Conservation (phyloP, 2,888 invertebrate genomes). For the Megastigmus dorsalis region DNA sequence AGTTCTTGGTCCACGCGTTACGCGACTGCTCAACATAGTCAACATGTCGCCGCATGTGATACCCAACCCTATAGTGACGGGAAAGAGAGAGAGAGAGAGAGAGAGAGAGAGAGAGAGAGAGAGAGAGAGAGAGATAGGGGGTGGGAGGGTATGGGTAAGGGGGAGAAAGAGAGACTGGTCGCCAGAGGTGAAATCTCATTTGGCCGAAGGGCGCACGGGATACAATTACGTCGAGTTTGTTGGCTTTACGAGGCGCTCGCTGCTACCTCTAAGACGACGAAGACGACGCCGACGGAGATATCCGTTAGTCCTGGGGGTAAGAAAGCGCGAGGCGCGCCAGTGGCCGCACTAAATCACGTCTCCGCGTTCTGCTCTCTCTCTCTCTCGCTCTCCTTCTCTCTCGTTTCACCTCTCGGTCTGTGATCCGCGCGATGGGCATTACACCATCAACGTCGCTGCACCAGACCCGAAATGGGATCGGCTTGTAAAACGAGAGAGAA, state of each 20-base stretch:
- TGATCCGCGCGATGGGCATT: slow-evolving; percentile 49
- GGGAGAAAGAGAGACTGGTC: slow-evolving; percentile 24
- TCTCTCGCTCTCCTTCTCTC: no score
- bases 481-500: slow-evolving; percentile 48
- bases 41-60: no score
- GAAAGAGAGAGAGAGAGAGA: no score
- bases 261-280: no score
- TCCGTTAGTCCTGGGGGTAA: slow-evolving; percentile 18
- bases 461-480: slow-evolving; percentile 50
- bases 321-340: slow-evolving; percentile 50
- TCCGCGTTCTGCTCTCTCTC: slow-evolving; percentile 47
- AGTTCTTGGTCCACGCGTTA: no score
- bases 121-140: no score
- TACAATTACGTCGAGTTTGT: slow-evolving; percentile 67
- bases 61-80: no score
- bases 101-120: no score
- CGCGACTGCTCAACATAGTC: not conserved
- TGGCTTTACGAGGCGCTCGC: slow-evolving; percentile 63
- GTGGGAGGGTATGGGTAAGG: no score
- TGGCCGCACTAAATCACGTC: slow-evolving; percentile 63
- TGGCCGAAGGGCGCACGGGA: slow-evolving; percentile 61
- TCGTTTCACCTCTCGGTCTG: no score
- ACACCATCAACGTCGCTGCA: slow-evolving; percentile 19
- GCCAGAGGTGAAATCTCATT: slow-evolving; percentile 65
- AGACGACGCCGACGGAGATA: slow-evolving; percentile 51